These are phyloP conservation scores for Zaprionus camerounensis DNA, from an alignment of 1,140 invertebrate species.

Conservation along the genomic window DNA sequence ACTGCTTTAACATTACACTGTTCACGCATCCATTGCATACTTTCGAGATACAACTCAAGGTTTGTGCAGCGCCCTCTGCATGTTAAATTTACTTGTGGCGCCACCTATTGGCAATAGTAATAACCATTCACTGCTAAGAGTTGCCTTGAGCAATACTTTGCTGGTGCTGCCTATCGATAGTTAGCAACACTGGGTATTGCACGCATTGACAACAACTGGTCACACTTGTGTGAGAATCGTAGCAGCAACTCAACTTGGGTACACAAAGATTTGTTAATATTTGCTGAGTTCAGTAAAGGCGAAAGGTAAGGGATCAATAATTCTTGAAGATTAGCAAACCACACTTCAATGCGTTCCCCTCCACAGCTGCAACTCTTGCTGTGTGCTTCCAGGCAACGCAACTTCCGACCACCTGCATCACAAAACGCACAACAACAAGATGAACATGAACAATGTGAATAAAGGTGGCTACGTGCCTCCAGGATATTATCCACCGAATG, in stretches of 20 bases:
- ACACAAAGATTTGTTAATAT: constrained; percentile 11
- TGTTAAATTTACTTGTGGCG: neutral
- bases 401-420: constrained; percentile 41
- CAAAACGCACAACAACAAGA: constrained; percentile 14
- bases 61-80: neutral
- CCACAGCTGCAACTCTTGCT: neutral
- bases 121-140: neutral
- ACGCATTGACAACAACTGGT: neutral
- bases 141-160: too few species aligned
- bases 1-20: too few species aligned
- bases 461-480: constrained; percentile 75
- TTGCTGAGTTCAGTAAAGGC: neutral
- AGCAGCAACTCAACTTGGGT: neutral
- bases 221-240: neutral
- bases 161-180: neutral
- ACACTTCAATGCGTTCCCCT: neutral
- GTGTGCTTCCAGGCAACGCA: constrained; percentile 28
- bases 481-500: constrained; percentile 67
- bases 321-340: neutral
- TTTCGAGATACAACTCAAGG: too few species aligned
- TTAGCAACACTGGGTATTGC: neutral
- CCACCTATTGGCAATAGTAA: neutral
- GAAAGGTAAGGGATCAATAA: neutral
- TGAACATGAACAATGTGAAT: constrained; percentile 69
- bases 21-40: too few species aligned